Percentiles rank a stretch among this genome's conserved stretches.
These are phyloP conservation scores for Sigmodon hispidus DNA, from an alignment of 2,113 vertebrate genomes.

Conservation along the genomic window DNA sequence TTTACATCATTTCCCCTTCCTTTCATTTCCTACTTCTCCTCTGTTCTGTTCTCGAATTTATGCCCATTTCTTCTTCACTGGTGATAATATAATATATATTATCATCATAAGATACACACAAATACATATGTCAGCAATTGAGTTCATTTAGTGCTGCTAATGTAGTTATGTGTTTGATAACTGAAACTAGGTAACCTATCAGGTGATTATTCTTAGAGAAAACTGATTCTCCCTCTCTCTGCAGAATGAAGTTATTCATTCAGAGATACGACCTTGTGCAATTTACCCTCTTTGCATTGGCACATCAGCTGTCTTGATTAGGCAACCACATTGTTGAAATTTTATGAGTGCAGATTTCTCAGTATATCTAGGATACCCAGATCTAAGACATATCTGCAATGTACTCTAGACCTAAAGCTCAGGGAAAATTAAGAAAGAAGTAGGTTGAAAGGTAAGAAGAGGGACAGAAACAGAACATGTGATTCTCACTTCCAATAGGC, in stretches of 20 bases:
- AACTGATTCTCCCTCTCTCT: not conserved
- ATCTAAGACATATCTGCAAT: not conserved
- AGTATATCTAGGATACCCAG: not conserved
- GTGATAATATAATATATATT: not conserved
- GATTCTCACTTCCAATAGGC: not conserved
- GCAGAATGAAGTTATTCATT: not conserved
- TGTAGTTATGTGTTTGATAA: too few relatives aligned
- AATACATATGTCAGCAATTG: not conserved
- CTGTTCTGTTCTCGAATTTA: not conserved
- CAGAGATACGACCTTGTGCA: not conserved
- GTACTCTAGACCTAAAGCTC: not conserved
- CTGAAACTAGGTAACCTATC: not conserved
- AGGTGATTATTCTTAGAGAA: not conserved
- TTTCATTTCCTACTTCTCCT: not conserved
- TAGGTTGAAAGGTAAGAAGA: too few relatives aligned
- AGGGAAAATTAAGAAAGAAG: not conserved
- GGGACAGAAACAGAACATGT: not conserved
- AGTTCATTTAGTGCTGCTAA: not conserved
- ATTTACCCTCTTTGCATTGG: not conserved
- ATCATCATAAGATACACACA: not conserved
- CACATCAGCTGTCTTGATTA: not conserved
- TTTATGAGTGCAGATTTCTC: not conserved
- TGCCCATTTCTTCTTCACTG: not conserved
- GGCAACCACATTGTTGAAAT: not conserved
- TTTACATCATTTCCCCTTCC: not conserved